Evolutionary conservation across 2,797 vertebrate genomes (phyloP).

Genomic region (Crenichthys baileyi): DNA sequence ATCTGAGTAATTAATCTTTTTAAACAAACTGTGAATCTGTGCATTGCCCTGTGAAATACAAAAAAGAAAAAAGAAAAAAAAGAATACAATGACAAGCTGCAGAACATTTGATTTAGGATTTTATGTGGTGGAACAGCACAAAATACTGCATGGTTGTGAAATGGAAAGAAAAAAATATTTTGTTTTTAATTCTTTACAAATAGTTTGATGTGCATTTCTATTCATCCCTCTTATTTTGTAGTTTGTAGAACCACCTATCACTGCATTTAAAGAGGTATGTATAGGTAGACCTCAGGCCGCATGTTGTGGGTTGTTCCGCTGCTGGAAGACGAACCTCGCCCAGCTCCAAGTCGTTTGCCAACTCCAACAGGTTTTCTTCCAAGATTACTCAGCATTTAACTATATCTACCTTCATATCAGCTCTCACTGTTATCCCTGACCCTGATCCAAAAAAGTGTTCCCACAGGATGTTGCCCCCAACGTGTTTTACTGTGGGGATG

Average conservation of each 20-base stretch:
- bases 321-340: background rate
- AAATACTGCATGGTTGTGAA: background rate
- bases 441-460: background rate
- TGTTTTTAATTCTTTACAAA: no score
- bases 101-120: background rate
- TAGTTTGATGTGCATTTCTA: background rate
- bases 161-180: background rate
- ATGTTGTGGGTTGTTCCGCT: no score
- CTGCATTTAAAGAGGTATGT: no score
- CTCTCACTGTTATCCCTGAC: background rate
- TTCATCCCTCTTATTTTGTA: no score
- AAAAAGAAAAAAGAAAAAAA: constrained; percentile 38
- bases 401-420: background rate
- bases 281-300: no score
- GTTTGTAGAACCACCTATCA: no score
- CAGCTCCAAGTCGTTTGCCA: background rate
- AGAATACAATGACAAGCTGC: background rate
- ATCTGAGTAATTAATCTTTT: constrained; percentile 82
- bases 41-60: constrained; percentile 76
- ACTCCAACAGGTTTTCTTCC: no score
- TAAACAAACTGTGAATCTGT: constrained; percentile 82
- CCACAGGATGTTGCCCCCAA: background rate
- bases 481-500: background rate
- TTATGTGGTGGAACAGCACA: background rate
- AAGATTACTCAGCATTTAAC: background rate